Evolutionary conservation across 2,113 vertebrate genomes (phyloP).

Genomic region (Centropus unirufus): DNA sequence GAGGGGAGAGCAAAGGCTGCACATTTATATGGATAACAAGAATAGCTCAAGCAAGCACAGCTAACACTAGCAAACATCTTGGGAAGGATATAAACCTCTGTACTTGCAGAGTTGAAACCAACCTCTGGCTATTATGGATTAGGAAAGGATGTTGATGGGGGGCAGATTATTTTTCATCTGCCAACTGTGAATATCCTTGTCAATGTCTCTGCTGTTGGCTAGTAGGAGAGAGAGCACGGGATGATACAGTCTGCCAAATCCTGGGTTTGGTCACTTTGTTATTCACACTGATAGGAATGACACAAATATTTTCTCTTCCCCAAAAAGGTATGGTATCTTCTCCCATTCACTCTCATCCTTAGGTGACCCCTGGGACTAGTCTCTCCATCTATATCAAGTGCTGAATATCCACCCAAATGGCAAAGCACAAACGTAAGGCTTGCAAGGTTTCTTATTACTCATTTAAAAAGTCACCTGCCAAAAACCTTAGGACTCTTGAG

Average conservation of each 20-base stretch:
- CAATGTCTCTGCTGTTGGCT: background rate
- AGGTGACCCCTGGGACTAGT: background rate
- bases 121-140: background rate
- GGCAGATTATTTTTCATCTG: background rate
- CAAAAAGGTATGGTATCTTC: background rate
- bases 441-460: background rate
- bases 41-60: background rate
- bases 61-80: background rate
- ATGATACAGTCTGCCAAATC: background rate
- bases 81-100: background rate
- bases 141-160: background rate
- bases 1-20: constrained; percentile 31
- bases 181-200: background rate
- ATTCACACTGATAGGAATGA: background rate
- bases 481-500: background rate
- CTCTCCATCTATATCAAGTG: background rate
- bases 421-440: background rate
- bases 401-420: background rate
- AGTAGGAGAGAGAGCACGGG: background rate
- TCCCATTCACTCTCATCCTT: background rate
- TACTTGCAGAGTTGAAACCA: background rate
- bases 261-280: background rate
- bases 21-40: background rate
- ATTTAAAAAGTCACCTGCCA: background rate
- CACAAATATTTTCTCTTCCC: background rate